Evolutionary conservation across 53 echinoderm and acorn worm genomes (phyloP).

Genomic region (Zoroaster sp.): DNA sequence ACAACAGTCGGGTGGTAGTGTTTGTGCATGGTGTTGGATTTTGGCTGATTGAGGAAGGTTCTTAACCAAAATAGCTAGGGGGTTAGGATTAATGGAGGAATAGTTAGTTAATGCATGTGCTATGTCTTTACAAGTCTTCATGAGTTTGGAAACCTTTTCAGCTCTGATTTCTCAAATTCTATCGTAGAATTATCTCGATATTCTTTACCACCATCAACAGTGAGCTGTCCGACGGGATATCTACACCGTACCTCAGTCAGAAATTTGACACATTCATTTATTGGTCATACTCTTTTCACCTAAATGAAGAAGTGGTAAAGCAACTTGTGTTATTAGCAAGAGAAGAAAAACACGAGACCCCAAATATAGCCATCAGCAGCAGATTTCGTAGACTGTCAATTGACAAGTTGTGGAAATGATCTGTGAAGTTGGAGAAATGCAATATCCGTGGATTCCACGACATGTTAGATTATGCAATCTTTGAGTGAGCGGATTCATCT

Average conservation of each 20-base stretch:
- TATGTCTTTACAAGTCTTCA: background rate
- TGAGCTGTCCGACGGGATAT: background rate
- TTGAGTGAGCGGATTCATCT: too few species aligned
- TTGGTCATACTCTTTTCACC: background rate
- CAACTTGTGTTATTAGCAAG: background rate
- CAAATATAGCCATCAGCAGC: constrained; percentile 11
- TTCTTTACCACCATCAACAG: background rate
- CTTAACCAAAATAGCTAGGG: too few species aligned
- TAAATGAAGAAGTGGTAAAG: background rate
- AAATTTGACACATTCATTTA: background rate
- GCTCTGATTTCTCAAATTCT: background rate
- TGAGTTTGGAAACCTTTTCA: background rate
- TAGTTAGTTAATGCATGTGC: background rate
- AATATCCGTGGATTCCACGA: background rate
- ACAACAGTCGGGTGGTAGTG: too few species aligned
- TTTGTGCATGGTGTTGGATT: too few species aligned
- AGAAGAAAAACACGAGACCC: background rate
- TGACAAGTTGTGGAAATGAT: constrained; percentile 18
- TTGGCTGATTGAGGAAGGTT: too few species aligned
- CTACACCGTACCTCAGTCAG: background rate
- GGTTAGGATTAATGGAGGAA: background rate
- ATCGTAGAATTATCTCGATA: background rate
- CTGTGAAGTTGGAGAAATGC: constrained; percentile 11
- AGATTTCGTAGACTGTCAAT: constrained; percentile 9
- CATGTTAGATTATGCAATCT: too few species aligned